A percentile compares a stretch with the other conserved stretches of the same genome.
These are phyloP conservation scores for Eupeodes luniger DNA, from an alignment of 2,888 invertebrate species.

Conservation along the genomic window DNA sequence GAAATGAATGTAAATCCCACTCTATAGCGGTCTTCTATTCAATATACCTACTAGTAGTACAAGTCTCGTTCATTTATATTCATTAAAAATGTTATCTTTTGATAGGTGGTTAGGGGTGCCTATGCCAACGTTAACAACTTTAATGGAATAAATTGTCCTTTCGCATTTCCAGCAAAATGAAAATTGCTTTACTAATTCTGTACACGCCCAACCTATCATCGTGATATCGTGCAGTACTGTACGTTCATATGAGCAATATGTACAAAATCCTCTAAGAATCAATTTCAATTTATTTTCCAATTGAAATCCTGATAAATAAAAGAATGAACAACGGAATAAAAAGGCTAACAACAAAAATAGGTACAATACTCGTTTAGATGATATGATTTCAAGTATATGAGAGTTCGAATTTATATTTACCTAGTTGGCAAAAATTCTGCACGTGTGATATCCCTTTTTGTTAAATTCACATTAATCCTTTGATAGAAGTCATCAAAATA, in stretches of 20 bases:
- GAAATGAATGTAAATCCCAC: neutral
- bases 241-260: no score
- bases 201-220: neutral
- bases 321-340: neutral
- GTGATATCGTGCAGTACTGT: no score
- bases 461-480: constrained; percentile 43
- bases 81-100: constrained; percentile 10
- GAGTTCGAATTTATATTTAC: neutral
- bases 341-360: constrained; percentile 14
- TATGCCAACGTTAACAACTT: neutral
- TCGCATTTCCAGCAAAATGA: neutral
- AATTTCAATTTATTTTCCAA: constrained; percentile 66
- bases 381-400: neutral
- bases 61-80: constrained; percentile 21
- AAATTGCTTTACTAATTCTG: neutral
- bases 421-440: constrained; percentile 9
- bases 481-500: constrained; percentile 1
- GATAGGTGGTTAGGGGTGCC: neutral
- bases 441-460: constrained; percentile 35
- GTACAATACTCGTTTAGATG: neutral
- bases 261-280: constrained; percentile 33
- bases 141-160: neutral
- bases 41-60: no score
- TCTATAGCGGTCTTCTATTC: no score
- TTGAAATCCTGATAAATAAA: constrained; percentile 16